Evolutionary conservation across 2,797 vertebrate genomes (phyloP).

Genomic region (Peromyscus melanophrys): DNA sequence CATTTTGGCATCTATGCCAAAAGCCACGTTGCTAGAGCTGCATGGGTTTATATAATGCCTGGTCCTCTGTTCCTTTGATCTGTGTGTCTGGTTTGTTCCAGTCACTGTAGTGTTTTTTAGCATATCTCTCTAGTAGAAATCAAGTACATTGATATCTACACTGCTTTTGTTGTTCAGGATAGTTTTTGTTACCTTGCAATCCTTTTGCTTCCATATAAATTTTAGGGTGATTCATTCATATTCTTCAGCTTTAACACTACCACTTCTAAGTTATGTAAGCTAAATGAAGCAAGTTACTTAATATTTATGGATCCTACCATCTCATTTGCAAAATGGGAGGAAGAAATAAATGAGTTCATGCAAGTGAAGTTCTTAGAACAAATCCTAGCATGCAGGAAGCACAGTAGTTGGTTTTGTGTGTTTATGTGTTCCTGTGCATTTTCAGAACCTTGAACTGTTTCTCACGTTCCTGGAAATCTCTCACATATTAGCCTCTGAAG

Average conservation of each 20-base stretch:
- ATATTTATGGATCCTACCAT: not conserved
- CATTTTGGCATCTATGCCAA: not conserved
- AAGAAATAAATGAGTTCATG: slow-evolving; percentile 26
- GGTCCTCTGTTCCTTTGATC: not conserved
- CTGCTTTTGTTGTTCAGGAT: not conserved
- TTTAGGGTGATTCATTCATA: not conserved
- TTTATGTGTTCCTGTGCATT: not conserved
- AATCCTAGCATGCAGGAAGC: not conserved
- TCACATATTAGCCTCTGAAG: slow-evolving; percentile 29
- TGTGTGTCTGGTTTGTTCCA: too few relatives aligned
- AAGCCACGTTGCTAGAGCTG: not conserved
- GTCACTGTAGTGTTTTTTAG: not conserved
- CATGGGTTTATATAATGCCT: not conserved
- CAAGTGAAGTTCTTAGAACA: not conserved
- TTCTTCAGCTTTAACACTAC: not conserved
- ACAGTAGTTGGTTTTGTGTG: not conserved
- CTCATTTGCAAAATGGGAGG: not conserved
- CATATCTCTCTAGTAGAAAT: not conserved
- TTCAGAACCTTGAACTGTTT: slow-evolving; percentile 5
- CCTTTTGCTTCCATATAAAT: not conserved
- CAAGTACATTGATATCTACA: not conserved
- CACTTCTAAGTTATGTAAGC: not conserved
- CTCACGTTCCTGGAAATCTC: slow-evolving; percentile 33
- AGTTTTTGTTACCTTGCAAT: not conserved
- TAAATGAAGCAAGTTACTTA: slow-evolving; percentile 1